Evolutionary conservation across 1,140 invertebrate genomes (phyloP).

Genomic region (Samia ricini): DNA sequence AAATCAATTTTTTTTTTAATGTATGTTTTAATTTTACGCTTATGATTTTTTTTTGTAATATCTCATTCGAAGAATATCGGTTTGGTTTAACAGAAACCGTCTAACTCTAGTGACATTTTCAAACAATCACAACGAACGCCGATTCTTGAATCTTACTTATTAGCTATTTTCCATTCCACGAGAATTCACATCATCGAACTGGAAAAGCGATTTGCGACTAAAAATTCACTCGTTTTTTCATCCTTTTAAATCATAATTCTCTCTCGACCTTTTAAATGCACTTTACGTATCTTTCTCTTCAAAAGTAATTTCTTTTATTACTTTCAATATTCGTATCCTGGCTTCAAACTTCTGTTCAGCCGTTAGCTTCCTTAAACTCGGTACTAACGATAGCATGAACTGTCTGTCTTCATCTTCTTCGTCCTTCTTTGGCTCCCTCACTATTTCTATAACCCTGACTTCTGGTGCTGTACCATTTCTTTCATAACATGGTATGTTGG

Average conservation of each 20-base stretch:
- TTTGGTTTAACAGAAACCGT: no score
- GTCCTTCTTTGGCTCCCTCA: conserved; percentile 30
- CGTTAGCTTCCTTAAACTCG: conserved; percentile 35
- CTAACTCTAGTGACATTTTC: no score
- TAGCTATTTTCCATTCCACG: no score
- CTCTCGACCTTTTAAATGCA: neutral
- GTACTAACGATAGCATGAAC: conserved; percentile 38
- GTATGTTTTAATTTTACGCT: no score
- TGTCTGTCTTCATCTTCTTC: conserved; percentile 39
- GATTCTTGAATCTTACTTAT: no score
- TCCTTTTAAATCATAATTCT: neutral
- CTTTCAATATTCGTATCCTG: conserved; percentile 38
- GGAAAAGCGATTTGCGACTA: no score
- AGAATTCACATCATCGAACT: no score
- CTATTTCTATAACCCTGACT: conserved; percentile 25
- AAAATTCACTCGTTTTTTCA: neutral
- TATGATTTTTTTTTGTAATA: no score
- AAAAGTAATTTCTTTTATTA: conserved; percentile 23
- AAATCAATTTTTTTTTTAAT: no score
- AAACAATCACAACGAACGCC: no score
- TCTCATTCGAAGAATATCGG: no score
- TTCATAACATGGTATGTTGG: conserved; percentile 12
- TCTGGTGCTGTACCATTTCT: conserved; percentile 15
- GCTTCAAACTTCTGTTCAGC: conserved; percentile 41
- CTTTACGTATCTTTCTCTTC: neutral